Evolutionary conservation across 35 echinoderm and acorn worm genomes (phyloP).

Genomic region (Amphiura filiformis): DNA sequence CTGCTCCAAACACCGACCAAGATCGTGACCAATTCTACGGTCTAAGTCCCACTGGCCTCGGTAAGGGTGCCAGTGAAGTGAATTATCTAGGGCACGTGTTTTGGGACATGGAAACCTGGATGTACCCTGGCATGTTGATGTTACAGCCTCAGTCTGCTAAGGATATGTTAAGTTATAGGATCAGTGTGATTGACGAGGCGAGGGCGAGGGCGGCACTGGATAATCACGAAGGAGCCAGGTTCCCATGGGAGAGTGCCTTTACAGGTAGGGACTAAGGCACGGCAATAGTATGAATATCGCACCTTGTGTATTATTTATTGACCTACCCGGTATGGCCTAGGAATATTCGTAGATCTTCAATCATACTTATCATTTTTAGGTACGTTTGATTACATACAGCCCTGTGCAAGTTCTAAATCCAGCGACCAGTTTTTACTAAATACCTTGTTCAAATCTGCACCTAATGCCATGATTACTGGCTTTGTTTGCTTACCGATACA

Average conservation of each 20-base stretch:
- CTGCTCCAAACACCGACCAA: background rate
- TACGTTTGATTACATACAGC: no score
- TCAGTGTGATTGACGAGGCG: slow-evolving; percentile 46
- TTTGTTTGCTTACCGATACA: no score
- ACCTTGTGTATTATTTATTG: no score
- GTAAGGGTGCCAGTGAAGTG: background rate
- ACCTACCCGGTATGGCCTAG: no score
- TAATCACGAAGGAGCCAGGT: slow-evolving; percentile 45
- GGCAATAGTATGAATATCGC: no score
- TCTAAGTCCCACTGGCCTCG: background rate
- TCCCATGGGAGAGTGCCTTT: slow-evolving; percentile 74
- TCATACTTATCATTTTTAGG: no score
- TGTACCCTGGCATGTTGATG: slow-evolving; percentile 69
- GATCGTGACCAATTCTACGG: background rate
- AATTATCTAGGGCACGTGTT: slow-evolving; percentile 55
- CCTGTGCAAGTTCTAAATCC: no score
- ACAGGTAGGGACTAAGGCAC: no score
- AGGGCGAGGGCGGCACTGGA: slow-evolving; percentile 28
- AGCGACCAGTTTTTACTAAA: no score
- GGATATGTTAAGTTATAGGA: slow-evolving; percentile 44
- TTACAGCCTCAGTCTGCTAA: slow-evolving; percentile 52
- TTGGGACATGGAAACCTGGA: slow-evolving; percentile 86
- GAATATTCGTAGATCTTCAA: no score
- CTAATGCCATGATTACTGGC: no score
- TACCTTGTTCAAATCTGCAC: no score